Evolutionary conservation across 2,113 vertebrate genomes (phyloP), one percentile per base, ranked within the genome.

Genomic region (Epinephelus lanceolatus): DNA sequence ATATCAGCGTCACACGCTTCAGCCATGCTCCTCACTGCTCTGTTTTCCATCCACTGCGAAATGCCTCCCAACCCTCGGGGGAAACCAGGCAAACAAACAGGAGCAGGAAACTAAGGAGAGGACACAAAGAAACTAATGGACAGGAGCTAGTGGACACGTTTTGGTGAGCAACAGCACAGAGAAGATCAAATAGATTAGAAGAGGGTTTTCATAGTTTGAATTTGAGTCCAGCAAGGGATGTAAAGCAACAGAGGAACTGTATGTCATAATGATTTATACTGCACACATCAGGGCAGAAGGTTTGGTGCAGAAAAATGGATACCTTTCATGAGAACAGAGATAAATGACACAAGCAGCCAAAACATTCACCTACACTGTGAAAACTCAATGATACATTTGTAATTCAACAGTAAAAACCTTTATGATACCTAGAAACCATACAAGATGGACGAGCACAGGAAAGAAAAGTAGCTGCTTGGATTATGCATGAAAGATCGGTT

Each of bases 181-280:
- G 69, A 63, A 77, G 33, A 81, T 42, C 30, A 74, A 82, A 72
- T 23, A 52, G 74, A 60, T 60, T 6, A 70, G 23, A 84, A 12
- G 65, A 68, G 47, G 27, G 53, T 15, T 45, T 70, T 66, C 49
- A 62, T 18, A 17, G 19, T 9, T 15, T 49, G 57, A 49, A 19
- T 78, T 52, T 57, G 51, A 68, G 52, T 70, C 69, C 75, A 76
- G 52, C 30, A 21, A 83, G 40, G 42, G 70, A 75, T 76, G 63
- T 63, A 11, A 9, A 83, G 68, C n/a, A 78, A 66, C 55, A 69
- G 69, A 69, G 66, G 49, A 80, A 49, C 51, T 42, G 70, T 60
- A 17, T 76, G 82, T 78, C 80, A 84, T 18, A 1, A 82, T 91
- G 83, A 86, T 88, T 88, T 78, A 86, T 89, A 61, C 12, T 51